Base-by-base conservation (phyloP, 2,797 vertebrate species). In the Pachyuromys duprasi region DNA sequence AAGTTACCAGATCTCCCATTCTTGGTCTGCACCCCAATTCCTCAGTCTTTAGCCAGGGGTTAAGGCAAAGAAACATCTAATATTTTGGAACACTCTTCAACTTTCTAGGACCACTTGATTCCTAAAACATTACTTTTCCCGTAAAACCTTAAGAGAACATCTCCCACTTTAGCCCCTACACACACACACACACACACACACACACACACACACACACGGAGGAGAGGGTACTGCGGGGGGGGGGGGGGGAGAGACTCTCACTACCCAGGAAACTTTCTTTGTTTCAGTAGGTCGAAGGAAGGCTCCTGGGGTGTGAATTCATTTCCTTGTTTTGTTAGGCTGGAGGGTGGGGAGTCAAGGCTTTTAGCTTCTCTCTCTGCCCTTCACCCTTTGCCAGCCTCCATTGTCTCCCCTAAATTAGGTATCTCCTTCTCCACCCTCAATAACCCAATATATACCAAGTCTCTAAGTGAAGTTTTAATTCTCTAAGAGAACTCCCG, bases 311-410 rank as follows among this genome's bases (percentile, higher is more conserved):
- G 94, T 97, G 93, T 96, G 96, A 97, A 98, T 97, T 96, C 97
- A 97, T 94, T 97, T 97, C 97, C 97, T 97, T 87, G 96, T 97
- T 97, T 97, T 97, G 96, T 97, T 97, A 95, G 86, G 82, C 67
- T 74, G 88, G 57, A 97, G 96, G 90, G 90, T 95, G 96, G 92
- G 86, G 80, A 96, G 90, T 75, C 94, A 28, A 78, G 62, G 76
- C 74, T 90, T 95, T n/a, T 79, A 92, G 97, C 65, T 87, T 92
- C 75, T 84, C 94, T 92, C 94, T 33, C 36, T 84, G 83, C 89
- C 89, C 96, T 97, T 96, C 96, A 95, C 89, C 89, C 93, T 97
- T 84, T 55, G 57, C 86, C 72, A 20, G 49, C 76, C 92, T 87
- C 86, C 75, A 91, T 78, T 75, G 84, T 87, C 95, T 94, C 75